Conservation (phyloP, 92 coral and sea anemone species). For the Zoanthus sociatus region DNA sequence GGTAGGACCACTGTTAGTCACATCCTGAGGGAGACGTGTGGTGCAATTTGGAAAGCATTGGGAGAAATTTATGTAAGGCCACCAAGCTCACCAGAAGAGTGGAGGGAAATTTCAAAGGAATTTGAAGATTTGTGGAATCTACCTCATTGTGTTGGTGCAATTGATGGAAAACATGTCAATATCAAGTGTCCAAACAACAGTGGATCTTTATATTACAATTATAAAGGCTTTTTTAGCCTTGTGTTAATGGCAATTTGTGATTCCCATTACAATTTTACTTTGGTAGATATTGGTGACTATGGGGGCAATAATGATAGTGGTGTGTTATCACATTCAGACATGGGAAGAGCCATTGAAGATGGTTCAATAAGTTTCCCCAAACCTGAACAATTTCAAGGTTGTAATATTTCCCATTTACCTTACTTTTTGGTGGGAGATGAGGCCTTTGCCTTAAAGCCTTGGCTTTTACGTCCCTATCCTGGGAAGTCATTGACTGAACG, state of each 20-base stretch:
- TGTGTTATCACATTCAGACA: slow-evolving; percentile 10
- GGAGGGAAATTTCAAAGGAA: slow-evolving; percentile 18
- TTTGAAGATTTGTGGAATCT: slow-evolving; percentile 33
- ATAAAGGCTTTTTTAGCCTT: too few relatives aligned
- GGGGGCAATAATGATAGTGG: slow-evolving; percentile 44
- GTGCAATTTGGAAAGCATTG: too few relatives aligned
- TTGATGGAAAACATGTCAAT: not conserved
- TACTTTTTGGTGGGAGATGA: too few relatives aligned
- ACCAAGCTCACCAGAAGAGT: not conserved
- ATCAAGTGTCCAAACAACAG: too few relatives aligned
- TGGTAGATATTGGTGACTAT: slow-evolving; percentile 33
- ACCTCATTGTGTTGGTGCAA: not conserved
- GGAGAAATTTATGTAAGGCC: too few relatives aligned
- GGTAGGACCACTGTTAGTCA: too few relatives aligned
- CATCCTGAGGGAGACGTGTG: too few relatives aligned
- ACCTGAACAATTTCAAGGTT: not conserved
- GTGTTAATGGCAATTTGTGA: too few relatives aligned
- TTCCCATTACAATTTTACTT: slow-evolving; percentile 11
- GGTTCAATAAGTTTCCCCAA: too few relatives aligned
- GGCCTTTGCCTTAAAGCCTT: slow-evolving; percentile 24
- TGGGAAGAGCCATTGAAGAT: too few relatives aligned
- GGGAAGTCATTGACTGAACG: slow-evolving; percentile 32
- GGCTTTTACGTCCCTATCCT: slow-evolving; percentile 48
- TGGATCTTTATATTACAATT: too few relatives aligned
- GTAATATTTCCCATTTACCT: too few relatives aligned